Evolutionary conservation across 2,888 invertebrate genomes (phyloP), one percentile per base, ranked within the genome.

Genomic region (Tenthredo mesomela): DNA sequence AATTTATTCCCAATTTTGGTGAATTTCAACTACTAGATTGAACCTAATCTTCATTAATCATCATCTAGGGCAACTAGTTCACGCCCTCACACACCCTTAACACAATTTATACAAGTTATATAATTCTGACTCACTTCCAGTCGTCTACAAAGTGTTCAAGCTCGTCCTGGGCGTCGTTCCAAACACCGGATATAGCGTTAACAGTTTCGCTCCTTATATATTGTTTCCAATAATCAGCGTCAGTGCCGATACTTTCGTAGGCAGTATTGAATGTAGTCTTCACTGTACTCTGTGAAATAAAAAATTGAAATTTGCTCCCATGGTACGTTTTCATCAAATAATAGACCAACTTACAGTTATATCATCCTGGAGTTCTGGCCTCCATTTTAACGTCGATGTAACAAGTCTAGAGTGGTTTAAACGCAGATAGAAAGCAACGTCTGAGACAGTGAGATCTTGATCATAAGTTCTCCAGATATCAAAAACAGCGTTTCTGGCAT

Each of bases 391-490:
- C n/a, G 95, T 95, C 86, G 97, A 97, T 1, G 97, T 97, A 18
- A 98, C 94, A 0, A 98, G 94, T 58, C 97, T 95, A 0, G 98
- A 98, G 91, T 98, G 97, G 93, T 98, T 98, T 88, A 98, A 95
- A 40, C 96, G 95, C 73, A 97, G 94, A 92, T 96, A 97, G 33
- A 97, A 97, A 4, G 96, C 95, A 33, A 97, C 93, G 92, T 98
- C 98, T 3, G 96, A 96, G 67, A 97, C 95, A 2, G 95, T 95
- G 88, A 97, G 96, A 92, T 97, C 97, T 29, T 92, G 89, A 87
- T 97, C 97, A 90, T 96, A 97, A 88, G 97, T 96, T 61, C 97
- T 95, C 97, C 97, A 97, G 15, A 97, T 95, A 91, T 97, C 95
- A 88, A 97, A 95, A 86, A 95, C 95, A 0, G 96, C 96, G 87